Percentiles rank a stretch among this genome's conserved stretches.
Evolutionary conservation across 2,888 invertebrate genomes (phyloP).

Genomic region (Pseudeuparius sepicola): DNA sequence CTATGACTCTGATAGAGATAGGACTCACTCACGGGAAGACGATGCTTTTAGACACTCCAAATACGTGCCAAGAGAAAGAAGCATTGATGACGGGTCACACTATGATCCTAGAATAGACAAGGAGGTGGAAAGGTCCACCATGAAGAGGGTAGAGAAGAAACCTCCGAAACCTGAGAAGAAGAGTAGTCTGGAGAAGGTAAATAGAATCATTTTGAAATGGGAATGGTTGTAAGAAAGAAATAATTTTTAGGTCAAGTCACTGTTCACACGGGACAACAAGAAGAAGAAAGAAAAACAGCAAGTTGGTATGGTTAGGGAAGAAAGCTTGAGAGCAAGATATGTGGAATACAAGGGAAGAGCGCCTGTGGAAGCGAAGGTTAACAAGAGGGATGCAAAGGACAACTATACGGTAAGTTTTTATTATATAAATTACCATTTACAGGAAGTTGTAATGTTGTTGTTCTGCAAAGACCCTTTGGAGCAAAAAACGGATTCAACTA

Average conservation of each 20-base stretch:
- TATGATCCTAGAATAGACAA: constrained; percentile 56
- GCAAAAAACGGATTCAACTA: no score
- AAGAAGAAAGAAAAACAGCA: constrained; percentile 49
- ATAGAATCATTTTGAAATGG: not conserved
- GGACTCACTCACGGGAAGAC: constrained; percentile 27
- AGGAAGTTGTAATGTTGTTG: no score
- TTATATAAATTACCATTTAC: no score
- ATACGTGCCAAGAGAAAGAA: constrained; percentile 46
- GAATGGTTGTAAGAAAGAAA: not conserved
- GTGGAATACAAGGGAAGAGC: constrained; percentile 49
- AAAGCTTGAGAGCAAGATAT: constrained; percentile 46
- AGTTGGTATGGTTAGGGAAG: constrained; percentile 43
- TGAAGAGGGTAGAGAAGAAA: constrained; percentile 41
- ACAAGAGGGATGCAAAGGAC: constrained; percentile 39
- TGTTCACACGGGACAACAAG: constrained; percentile 60
- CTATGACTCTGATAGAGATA: constrained; percentile 29
- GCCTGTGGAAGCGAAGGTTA: constrained; percentile 31
- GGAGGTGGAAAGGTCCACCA: constrained; percentile 34
- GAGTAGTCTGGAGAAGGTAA: constrained; percentile 63
- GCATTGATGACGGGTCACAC: constrained; percentile 58
- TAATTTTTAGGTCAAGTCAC: constrained; percentile 52
- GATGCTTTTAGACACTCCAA: constrained; percentile 38
- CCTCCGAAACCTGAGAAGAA: constrained; percentile 56
- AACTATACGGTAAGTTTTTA: constrained; percentile 32
- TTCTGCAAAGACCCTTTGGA: no score